A percentile compares a stretch with the other conserved stretches of the same genome.
Evolutionary conservation across 1,140 invertebrate genomes (phyloP).

Genomic region (Drosophila chauvacae): DNA sequence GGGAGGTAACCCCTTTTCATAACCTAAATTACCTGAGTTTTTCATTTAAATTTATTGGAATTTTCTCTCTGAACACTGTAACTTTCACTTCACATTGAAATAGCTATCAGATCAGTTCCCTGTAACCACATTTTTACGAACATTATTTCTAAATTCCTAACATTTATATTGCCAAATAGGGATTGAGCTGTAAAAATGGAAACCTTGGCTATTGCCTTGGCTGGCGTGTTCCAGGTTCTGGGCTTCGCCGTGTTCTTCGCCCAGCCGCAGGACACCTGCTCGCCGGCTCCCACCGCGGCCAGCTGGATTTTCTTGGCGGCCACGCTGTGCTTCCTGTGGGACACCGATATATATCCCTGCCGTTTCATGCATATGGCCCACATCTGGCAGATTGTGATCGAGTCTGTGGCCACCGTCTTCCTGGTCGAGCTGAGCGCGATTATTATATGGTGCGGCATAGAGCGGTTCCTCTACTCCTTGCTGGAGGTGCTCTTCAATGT

Average conservation of each 20-base stretch:
- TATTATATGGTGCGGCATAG: slow-evolving; percentile 60
- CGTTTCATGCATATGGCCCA: slow-evolving; percentile 45
- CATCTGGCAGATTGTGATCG: slow-evolving; percentile 41
- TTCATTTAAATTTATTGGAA: neutral
- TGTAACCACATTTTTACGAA: neutral
- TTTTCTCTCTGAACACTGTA: neutral
- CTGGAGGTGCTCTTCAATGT: slow-evolving; percentile 8
- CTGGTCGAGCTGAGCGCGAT: slow-evolving; percentile 44
- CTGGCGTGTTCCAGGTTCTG: slow-evolving; percentile 37
- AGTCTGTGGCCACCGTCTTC: slow-evolving; percentile 39
- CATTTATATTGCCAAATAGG: neutral
- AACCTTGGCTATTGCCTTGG: slow-evolving; percentile 28
- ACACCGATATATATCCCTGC: slow-evolving; percentile 43
- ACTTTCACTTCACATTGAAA: neutral
- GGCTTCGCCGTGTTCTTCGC: slow-evolving; percentile 45
- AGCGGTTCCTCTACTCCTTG: slow-evolving; percentile 37
- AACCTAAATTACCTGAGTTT: too few relatives aligned
- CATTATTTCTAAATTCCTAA: slow-evolving; percentile 1
- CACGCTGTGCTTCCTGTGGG: slow-evolving; percentile 43
- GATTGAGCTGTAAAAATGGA: slow-evolving; percentile 23
- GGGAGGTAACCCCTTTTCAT: too few relatives aligned
- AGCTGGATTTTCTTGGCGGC: slow-evolving; percentile 58
- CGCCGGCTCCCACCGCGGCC: slow-evolving; percentile 46
- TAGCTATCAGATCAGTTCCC: neutral
- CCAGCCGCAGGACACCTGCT: slow-evolving; percentile 58